Base-by-base conservation (phyloP, 2,888 invertebrate species). In the Creontiades dilutus region DNA sequence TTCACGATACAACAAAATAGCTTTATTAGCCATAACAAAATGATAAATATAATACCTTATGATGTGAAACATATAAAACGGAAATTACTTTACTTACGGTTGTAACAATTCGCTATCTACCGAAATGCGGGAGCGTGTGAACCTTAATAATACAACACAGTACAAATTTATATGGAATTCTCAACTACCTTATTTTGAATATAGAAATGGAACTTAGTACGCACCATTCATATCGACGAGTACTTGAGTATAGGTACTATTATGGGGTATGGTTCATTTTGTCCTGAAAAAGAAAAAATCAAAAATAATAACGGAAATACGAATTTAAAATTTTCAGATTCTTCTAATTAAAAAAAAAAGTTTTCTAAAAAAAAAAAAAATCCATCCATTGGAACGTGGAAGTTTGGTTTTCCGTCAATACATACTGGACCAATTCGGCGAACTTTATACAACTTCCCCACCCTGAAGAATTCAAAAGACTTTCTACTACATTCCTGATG, bases 1-100 rank as follows among this genome's bases (percentile, higher is more conserved):
- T 82, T 82, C 48, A 52, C 52, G 23, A 52, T 27, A 19, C 16
- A 82, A 82, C 82, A 82, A 82, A 82, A 82, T 82, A 82, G 82
- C 82, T 82, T 82, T 52, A 82, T 19, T 52, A 82, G 82, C 82
- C 82, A 82, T 82, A 82, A 82, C 82, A 82, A 82, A 52, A 52
- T 82, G 82, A 82, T 52, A 46, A 78, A 37, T 37, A 78, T 46
- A 46, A 78, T 46, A 78, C 78, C 46, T 47, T 46, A 78, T 78
- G 46, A 78, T 68, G 68, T n/a, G 78, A 37, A 28, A 4, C 16
- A 16, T 78, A 27, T 5, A 68, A 68, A 23, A 19, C 11, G 68
- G 23, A 68, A 68, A 23, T 19, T 68, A 23, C 68, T 7, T 11
- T 48, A 7, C 9, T 48, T 19, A 61, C 61, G 23, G 12, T 2